These are phyloP conservation scores for Neodiprion virginianus DNA, from an alignment of 1,140 invertebrate genomes.

Conservation along the genomic window DNA sequence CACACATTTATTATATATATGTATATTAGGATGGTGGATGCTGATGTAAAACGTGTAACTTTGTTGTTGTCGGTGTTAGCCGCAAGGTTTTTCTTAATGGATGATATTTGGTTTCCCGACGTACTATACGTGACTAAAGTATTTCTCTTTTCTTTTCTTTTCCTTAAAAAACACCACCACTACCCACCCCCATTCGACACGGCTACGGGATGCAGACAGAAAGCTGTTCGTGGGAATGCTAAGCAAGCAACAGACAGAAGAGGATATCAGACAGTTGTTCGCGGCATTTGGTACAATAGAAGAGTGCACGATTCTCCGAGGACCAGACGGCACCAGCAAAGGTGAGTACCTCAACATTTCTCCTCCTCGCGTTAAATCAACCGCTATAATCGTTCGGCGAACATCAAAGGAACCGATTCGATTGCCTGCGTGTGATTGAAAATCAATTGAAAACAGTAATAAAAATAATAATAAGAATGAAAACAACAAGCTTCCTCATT, in stretches of 20 bases:
- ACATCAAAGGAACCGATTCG: neutral
- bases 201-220: slow-evolving; percentile 74
- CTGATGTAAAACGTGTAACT: slow-evolving; percentile 62
- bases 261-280: slow-evolving; percentile 97
- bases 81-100: slow-evolving; percentile 52
- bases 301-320: slow-evolving; percentile 97
- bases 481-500: neutral
- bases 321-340: slow-evolving; percentile 96
- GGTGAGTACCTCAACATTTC: slow-evolving; percentile 70
- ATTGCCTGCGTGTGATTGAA: no score
- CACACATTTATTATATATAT: neutral
- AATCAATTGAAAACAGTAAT: no score
- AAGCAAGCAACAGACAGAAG: slow-evolving; percentile 99
- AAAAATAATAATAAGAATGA: neutral
- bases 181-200: slow-evolving; percentile 31
- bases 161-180: slow-evolving; percentile 17
- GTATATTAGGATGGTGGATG: slow-evolving; percentile 57
- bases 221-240: slow-evolving; percentile 99
- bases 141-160: slow-evolving; percentile 32
- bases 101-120: slow-evolving; percentile 29
- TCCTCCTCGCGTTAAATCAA: neutral
- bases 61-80: slow-evolving; percentile 63
- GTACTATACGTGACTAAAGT: neutral
- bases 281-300: slow-evolving; percentile 96
- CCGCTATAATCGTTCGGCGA: neutral